A percentile compares a stretch with the other conserved stretches of the same genome.
Conservation (phyloP, 2,797 vertebrate species). For the Epinephelus coioides region DNA sequence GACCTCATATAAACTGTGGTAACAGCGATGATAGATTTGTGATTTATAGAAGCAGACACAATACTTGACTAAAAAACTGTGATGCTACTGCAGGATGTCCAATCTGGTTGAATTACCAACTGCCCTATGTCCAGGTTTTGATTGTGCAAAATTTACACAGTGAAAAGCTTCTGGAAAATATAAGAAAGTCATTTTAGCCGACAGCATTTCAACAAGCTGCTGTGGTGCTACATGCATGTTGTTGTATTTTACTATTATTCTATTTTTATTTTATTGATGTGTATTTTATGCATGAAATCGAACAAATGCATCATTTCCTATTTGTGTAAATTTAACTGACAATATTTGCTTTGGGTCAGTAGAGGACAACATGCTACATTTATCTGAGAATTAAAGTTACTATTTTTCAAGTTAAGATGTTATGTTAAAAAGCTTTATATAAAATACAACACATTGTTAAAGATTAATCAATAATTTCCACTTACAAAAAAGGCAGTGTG, state of each 20-base stretch:
- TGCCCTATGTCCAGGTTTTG: neutral
- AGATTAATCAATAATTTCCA: neutral
- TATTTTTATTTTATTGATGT: neutral
- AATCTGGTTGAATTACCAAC: neutral
- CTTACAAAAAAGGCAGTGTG: neutral
- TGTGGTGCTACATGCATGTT: neutral
- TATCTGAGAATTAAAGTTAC: neutral
- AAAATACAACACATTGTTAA: neutral
- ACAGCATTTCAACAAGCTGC: neutral
- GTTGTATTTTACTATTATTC: no score
- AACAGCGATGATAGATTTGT: conserved; percentile 5
- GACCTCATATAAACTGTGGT: neutral
- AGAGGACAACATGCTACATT: neutral
- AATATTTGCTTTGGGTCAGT: neutral
- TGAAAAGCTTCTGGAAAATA: neutral
- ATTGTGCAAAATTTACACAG: neutral
- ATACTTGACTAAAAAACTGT: neutral
- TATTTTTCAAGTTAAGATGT: neutral
- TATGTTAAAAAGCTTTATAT: neutral
- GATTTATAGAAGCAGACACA: conserved; percentile 1
- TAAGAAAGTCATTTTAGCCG: no score
- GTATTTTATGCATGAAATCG: neutral
- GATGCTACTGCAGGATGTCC: neutral
- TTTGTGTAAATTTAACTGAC: neutral
- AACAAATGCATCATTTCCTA: neutral